These are phyloP conservation scores for Aphodius sticticus DNA, from an alignment of 2,888 invertebrate genomes.

Conservation along the genomic window DNA sequence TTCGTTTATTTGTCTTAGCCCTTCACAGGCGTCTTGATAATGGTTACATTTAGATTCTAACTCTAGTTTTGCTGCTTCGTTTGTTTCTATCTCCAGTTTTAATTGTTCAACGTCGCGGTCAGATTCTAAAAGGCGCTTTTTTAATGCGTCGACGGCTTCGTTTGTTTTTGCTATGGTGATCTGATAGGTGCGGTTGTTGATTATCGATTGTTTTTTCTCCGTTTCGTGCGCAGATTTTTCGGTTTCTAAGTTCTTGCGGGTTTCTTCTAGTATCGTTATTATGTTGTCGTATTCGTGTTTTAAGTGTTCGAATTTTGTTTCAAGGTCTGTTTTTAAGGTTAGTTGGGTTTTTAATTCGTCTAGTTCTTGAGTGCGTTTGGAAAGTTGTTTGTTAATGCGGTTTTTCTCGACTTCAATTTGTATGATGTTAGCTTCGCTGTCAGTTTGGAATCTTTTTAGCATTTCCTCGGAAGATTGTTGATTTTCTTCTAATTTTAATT, in stretches of 20 bases:
- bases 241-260: conserved; percentile 27
- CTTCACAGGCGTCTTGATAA: conserved; percentile 49
- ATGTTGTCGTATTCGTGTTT: conserved; percentile 36
- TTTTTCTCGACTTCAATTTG: conserved; percentile 65
- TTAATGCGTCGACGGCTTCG: conserved; percentile 67
- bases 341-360: conserved; percentile 38
- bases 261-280: background rate
- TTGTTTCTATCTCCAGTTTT: conserved; percentile 56
- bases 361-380: conserved; percentile 39
- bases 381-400: conserved; percentile 55
- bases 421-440: conserved; percentile 64
- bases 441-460: conserved; percentile 64
- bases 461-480: conserved; percentile 60
- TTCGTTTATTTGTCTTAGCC: conserved; percentile 49
- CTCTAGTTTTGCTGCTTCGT: conserved; percentile 53
- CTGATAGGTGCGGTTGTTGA: conserved; percentile 66
- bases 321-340: background rate
- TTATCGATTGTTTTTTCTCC: conserved; percentile 60
- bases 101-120: conserved; percentile 68
- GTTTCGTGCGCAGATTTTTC: conserved; percentile 57
- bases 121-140: conserved; percentile 66
- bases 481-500: conserved; percentile 59
- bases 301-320: conserved; percentile 15
- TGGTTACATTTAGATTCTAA: conserved; percentile 52
- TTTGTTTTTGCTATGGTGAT: conserved; percentile 67